Evolutionary conservation across 2,797 vertebrate species (phyloP).

Genomic region (Rhyacichthys aspro): DNA sequence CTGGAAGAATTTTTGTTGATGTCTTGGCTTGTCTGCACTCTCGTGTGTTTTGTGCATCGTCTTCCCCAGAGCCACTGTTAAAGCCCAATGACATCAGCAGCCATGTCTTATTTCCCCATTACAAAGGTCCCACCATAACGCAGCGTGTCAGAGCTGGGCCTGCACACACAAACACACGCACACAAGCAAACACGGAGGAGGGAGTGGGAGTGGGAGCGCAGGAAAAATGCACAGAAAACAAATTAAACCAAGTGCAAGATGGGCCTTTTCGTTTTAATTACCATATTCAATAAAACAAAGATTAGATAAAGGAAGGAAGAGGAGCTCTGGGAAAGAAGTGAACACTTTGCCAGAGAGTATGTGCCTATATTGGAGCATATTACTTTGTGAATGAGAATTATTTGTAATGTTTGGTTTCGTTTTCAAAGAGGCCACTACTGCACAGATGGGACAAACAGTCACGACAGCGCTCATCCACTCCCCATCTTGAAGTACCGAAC

Average conservation of each 20-base stretch:
- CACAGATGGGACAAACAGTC: constrained; percentile 54
- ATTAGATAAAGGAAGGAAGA: constrained; percentile 71
- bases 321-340: constrained; percentile 61
- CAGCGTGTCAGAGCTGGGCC: constrained; percentile 66
- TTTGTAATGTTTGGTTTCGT: constrained; percentile 38
- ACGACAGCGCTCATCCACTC: constrained; percentile 36
- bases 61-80: constrained; percentile 64
- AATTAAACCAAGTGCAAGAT: constrained; percentile 78
- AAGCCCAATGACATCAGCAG: constrained; percentile 74
- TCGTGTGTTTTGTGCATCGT: constrained; percentile 27
- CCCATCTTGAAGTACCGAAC: constrained; percentile 47
- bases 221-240: constrained; percentile 69
- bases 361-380: constrained; percentile 37
- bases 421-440: constrained; percentile 56
- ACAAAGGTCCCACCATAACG: constrained; percentile 71
- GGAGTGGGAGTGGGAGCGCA: constrained; percentile 46
- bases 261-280: constrained; percentile 79
- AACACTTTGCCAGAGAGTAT: constrained; percentile 12
- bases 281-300: constrained; percentile 78
- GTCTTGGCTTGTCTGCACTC: constrained; percentile 44
- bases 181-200: constrained; percentile 38
- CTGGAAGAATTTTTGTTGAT: constrained; percentile 70
- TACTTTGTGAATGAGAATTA: constrained; percentile 59
- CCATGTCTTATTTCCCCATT: constrained; percentile 75
- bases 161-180: constrained; percentile 39